Evolutionary conservation across 23 tunicate genomes (phyloP).

Genomic region (Diplosoma virens): DNA sequence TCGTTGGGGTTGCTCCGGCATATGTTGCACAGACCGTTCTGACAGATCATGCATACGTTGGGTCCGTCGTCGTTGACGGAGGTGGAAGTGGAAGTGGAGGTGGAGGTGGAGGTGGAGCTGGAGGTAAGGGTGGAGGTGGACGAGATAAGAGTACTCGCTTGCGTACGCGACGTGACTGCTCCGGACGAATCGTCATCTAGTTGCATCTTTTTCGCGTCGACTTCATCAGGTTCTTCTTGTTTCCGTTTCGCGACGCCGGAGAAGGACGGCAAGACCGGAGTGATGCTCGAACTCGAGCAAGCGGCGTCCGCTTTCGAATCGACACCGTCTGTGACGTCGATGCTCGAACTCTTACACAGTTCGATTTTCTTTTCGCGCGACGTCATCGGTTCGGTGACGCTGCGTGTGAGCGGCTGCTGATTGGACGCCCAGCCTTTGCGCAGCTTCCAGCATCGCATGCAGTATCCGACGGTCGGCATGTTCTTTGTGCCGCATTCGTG

Average conservation of each 20-base stretch:
- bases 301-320: background rate
- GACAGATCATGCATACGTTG: background rate
- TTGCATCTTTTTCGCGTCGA: slow-evolving; percentile 2
- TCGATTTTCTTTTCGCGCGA: background rate
- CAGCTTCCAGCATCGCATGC: slow-evolving; percentile 80
- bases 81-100: background rate
- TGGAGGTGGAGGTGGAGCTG: background rate
- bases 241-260: slow-evolving; percentile 7
- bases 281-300: slow-evolving; percentile 10
- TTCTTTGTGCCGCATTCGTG: slow-evolving; percentile 59
- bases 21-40: slow-evolving; percentile 57
- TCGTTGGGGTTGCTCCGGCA: slow-evolving; percentile 69
- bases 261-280: slow-evolving; percentile 12
- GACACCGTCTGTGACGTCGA: slow-evolving; percentile 28
- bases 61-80: background rate
- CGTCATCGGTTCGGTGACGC: slow-evolving; percentile 31
- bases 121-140: background rate
- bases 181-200: slow-evolving; percentile 22
- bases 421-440: slow-evolving; percentile 57
- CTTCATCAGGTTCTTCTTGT: background rate
- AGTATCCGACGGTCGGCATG: slow-evolving; percentile 65
- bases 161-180: background rate
- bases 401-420: background rate
- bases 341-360: background rate
- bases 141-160: background rate